Evolutionary conservation across 2,888 invertebrate species (phyloP).

Genomic region (Hermaeophaga mercurialis): DNA sequence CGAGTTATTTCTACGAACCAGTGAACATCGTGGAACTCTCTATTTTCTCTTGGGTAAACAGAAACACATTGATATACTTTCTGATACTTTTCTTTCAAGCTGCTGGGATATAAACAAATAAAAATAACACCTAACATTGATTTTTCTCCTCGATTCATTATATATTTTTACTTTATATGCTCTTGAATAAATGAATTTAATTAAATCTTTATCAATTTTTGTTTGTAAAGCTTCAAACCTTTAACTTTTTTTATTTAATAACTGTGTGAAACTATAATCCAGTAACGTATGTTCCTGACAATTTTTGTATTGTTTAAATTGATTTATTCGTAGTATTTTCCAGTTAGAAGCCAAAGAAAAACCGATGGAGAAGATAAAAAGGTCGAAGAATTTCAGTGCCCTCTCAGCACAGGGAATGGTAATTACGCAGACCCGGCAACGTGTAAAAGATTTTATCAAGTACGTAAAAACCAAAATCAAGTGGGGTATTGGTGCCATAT

Average conservation of each 20-base stretch:
- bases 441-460: conserved; percentile 88
- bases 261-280: too few species aligned
- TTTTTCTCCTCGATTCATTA: too few species aligned
- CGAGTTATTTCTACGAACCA: conserved; percentile 10
- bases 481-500: too few species aligned
- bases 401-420: conserved; percentile 82
- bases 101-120: too few species aligned
- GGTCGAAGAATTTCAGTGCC: conserved; percentile 75
- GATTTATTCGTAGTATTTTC: conserved; percentile 43
- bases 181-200: too few species aligned
- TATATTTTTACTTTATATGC: too few species aligned
- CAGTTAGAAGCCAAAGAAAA: conserved; percentile 56
- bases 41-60: conserved; percentile 16
- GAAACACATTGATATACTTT: conserved; percentile 9
- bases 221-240: neutral
- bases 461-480: too few species aligned
- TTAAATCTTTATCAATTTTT: too few species aligned
- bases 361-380: conserved; percentile 60
- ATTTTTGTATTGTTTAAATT: conserved; percentile 29
- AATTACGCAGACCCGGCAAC: conserved; percentile 89
- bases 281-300: neutral
- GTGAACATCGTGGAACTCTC: conserved; percentile 12
- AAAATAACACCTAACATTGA: too few species aligned
- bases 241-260: too few species aligned
- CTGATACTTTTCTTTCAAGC: conserved; percentile 9